A percentile compares a stretch with the other conserved stretches of the same genome.
These are phyloP conservation scores for Dallia pectoralis DNA, from an alignment of 2,797 vertebrate species.

Conservation along the genomic window DNA sequence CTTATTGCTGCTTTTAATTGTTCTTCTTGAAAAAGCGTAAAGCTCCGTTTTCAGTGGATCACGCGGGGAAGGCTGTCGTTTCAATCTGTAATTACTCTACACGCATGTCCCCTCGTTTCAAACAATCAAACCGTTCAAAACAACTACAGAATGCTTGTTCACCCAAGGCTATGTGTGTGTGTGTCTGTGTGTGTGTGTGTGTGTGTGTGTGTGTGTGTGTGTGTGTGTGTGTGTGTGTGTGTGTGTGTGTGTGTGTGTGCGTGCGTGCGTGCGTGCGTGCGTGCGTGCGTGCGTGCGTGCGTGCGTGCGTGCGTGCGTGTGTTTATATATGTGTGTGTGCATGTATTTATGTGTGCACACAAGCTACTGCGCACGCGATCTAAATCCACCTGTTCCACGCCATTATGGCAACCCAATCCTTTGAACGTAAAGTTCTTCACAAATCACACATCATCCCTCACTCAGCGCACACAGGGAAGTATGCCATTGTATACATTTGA, in stretches of 20 bases:
- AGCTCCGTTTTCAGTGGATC: constrained; percentile 58
- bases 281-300: constrained; percentile 23
- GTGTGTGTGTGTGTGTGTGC: constrained; percentile 27
- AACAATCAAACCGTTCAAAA: constrained; percentile 73
- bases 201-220: neutral
- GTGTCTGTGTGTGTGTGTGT: constrained; percentile 20
- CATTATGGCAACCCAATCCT: constrained; percentile 61
- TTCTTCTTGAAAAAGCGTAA: constrained; percentile 60
- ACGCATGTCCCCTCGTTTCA: constrained; percentile 64
- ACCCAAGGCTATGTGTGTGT: constrained; percentile 8
- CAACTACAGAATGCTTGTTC: constrained; percentile 38
- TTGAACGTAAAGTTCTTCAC: constrained; percentile 67
- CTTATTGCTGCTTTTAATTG: constrained; percentile 74
- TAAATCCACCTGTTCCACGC: constrained; percentile 57
- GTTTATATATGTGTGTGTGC: constrained; percentile 15
- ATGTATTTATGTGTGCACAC: constrained; percentile 22
- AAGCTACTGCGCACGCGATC: neutral
- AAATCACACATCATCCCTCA: constrained; percentile 66
- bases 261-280: neutral
- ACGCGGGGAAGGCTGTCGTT: constrained; percentile 51
- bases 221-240: constrained; percentile 25
- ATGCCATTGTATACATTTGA: constrained; percentile 65
- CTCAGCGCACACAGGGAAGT: constrained; percentile 54
- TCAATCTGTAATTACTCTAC: constrained; percentile 77
- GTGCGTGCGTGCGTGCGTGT: constrained; percentile 5